These are phyloP conservation scores for Solea senegalensis DNA, from an alignment of 2,113 vertebrate genomes.

Conservation along the genomic window DNA sequence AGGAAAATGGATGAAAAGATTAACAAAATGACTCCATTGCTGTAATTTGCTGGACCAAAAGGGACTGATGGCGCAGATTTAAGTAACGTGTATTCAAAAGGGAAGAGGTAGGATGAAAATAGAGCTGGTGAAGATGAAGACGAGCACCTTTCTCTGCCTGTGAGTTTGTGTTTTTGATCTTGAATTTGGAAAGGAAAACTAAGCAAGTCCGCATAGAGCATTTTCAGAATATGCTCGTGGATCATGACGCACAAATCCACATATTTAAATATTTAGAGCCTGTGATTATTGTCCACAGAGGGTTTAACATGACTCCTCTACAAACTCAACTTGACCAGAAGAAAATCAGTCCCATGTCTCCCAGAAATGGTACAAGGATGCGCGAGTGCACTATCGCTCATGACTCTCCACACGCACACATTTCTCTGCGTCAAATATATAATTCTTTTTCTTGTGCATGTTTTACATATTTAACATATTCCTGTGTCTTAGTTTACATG, in stretches of 20 bases:
- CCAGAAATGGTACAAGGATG: neutral
- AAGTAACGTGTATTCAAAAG: conserved; percentile 1
- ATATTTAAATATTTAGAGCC: neutral
- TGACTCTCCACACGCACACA: conserved; percentile 15
- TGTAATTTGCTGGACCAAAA: conserved; percentile 32
- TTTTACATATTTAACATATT: conserved; percentile 60
- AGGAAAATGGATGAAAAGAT: conserved; percentile 43
- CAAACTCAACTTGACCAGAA: neutral
- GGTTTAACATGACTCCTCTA: neutral
- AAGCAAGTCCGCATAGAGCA: neutral
- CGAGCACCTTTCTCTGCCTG: neutral
- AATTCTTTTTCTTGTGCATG: conserved; percentile 30
- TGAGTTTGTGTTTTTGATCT: neutral
- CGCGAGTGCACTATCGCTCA: conserved; percentile 13
- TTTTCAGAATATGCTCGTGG: neutral
- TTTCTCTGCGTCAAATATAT: conserved; percentile 50
- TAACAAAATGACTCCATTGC: conserved; percentile 38
- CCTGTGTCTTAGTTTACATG: neutral
- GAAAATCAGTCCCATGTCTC: no score
- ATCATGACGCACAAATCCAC: neutral
- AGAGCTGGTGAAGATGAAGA: neutral
- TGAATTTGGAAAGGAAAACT: neutral
- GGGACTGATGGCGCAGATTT: conserved; percentile 10
- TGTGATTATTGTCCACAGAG: neutral
- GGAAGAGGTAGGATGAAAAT: neutral